Percentiles rank a stretch among this genome's conserved stretches.
Evolutionary conservation across 2,797 vertebrate genomes (phyloP).

Genomic region (Silurus aristotelis): DNA sequence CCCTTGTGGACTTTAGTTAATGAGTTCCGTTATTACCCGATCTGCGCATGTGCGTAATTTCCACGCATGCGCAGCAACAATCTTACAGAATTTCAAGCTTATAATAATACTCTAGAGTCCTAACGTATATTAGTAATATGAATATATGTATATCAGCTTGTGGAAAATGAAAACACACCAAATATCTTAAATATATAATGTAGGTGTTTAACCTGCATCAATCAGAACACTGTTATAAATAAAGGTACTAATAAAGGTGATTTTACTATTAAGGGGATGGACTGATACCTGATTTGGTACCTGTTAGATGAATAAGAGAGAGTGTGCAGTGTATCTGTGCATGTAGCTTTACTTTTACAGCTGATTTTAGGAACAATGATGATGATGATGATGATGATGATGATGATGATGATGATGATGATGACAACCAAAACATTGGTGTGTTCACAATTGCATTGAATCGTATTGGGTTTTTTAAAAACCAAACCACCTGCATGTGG

Average conservation of each 20-base stretch:
- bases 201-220: background rate
- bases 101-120: no score
- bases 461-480: no score
- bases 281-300: background rate
- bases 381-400: no score
- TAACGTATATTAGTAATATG: background rate
- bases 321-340: background rate
- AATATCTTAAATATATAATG: no score
- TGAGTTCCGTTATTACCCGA: background rate
- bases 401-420: no score
- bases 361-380: no score
- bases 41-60: background rate
- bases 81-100: no score
- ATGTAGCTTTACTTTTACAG: background rate
- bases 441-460: no score
- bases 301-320: background rate
- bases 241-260: background rate
- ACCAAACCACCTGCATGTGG: no score
- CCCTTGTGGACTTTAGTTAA: conserved; percentile 62
- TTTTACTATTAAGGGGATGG: background rate
- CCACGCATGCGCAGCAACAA: background rate
- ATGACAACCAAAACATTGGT: no score
- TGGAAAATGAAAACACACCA: no score
- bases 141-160: background rate
- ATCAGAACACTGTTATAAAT: background rate